Conservation (phyloP, 2,888 invertebrate species). For the Dryococelus australis region DNA sequence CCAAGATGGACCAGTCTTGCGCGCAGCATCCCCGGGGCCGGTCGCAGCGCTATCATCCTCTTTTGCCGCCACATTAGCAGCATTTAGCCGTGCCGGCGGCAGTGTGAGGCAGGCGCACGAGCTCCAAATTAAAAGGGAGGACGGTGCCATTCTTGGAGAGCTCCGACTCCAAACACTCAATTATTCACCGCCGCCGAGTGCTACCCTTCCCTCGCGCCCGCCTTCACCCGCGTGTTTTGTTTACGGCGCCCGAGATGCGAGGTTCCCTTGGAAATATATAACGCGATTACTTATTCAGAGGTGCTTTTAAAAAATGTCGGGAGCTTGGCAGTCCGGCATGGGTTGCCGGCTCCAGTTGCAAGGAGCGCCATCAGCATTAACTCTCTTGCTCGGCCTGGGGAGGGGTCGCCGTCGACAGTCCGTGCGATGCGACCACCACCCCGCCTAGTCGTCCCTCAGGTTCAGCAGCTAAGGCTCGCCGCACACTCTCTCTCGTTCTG, state of each 20-base stretch:
- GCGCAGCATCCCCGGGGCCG: not conserved
- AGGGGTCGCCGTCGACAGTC: not conserved
- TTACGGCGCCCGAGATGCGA: not conserved
- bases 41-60: conserved; percentile 16
- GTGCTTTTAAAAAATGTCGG: not conserved
- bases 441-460: not conserved
- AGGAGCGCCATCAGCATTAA: not conserved
- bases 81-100: not conserved
- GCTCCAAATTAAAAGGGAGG: conserved; percentile 10
- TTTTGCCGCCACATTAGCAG: conserved; percentile 2
- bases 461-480: too few species aligned
- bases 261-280: not conserved
- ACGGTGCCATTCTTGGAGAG: conserved; percentile 16
- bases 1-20: not conserved
- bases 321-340: not conserved
- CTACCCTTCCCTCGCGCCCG: not conserved
- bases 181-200: conserved; percentile 16
- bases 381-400: not conserved
- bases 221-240: not conserved
- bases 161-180: not conserved
- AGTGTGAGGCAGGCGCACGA: not conserved
- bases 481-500: too few species aligned
- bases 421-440: not conserved
- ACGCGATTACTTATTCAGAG: not conserved
- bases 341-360: not conserved